Base-by-base conservation (phyloP, 2,113 vertebrate species). In the Semnornis frantzii region DNA sequence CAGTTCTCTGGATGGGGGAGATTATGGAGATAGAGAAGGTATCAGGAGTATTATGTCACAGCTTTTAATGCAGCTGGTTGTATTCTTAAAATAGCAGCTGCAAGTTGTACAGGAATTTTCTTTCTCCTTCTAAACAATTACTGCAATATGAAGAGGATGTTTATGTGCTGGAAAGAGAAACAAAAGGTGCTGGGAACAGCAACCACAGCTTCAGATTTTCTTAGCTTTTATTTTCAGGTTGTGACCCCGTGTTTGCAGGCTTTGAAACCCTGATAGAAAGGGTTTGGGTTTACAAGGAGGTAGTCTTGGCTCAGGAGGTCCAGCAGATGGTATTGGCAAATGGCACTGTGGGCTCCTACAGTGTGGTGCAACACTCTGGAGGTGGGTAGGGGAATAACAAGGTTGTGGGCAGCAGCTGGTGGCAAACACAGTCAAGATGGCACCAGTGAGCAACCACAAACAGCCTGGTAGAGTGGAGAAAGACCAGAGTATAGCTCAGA, bases 261-360 rank as follows among this genome's bases (percentile, higher is more conserved):
- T 94, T 80, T 95, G 91, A 95, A 85, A 81, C 90, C 69, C 44
- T 65, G 48, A 71, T 84, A 72, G 86, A 84, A 76, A 74, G 39
- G 92, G 81, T 44, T 62, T 79, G 88, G 89, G 75, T 85, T 90
- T 50, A 30, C 65, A 18, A 48, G 78, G 86, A 97, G 96, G 66
- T 87, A 70, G 80, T 90, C 55, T 37, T 82, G 95, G 63, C 80
- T 93, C 82, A 28, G 93, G 33, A 79, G 80, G 89, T 90, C 65
- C 5, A 0, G 92, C 90, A 95, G 94, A 83, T 92, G 86, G 84
- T 72, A 64, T 75, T 96, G 90, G 96, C 96, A 96, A 96, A 96
- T 95, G 95, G 92, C 93, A 92, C 69, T 89, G 65, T 74, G 75
- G 88, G 82, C 85, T 92, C 80, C 89, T 76, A 30, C 39, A 69